Conservation (phyloP, 1,140 invertebrate species). For the Sinella curviseta region DNA sequence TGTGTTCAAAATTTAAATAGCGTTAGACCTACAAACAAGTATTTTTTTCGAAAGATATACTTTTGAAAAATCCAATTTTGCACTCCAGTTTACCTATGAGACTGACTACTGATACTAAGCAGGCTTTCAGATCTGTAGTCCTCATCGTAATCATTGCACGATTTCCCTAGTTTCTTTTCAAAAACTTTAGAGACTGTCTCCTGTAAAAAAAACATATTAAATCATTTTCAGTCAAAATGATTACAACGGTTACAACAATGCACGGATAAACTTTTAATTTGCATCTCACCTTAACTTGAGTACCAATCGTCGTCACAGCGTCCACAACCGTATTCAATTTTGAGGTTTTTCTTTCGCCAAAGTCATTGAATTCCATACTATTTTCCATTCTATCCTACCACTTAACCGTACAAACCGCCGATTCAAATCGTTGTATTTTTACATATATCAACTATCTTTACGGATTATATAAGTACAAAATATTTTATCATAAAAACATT, state of each 20-base stretch:
- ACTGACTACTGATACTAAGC: not conserved
- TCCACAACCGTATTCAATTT: not conserved
- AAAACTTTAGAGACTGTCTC: not conserved
- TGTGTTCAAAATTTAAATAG: not conserved
- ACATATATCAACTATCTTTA: too few species aligned
- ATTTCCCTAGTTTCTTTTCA: not conserved
- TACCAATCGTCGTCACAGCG: not conserved
- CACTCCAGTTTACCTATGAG: not conserved
- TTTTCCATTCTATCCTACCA: not conserved
- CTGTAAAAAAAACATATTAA: not conserved
- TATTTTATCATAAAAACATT: too few species aligned
- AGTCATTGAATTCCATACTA: not conserved
- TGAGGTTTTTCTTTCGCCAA: not conserved
- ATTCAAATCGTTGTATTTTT: too few species aligned
- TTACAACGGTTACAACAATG: not conserved
- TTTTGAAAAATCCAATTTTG: not conserved
- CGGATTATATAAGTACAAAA: too few species aligned
- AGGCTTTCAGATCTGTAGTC: conserved; percentile 5
- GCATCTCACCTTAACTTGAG: not conserved
- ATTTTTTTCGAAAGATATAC: not conserved
- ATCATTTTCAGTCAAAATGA: not conserved
- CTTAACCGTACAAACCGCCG: too few species aligned
- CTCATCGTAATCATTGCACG: not conserved
- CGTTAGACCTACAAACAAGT: too few species aligned
- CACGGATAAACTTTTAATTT: not conserved